Evolutionary conservation across 1,140 invertebrate genomes (phyloP).

Genomic region (Procambarus clarkii): DNA sequence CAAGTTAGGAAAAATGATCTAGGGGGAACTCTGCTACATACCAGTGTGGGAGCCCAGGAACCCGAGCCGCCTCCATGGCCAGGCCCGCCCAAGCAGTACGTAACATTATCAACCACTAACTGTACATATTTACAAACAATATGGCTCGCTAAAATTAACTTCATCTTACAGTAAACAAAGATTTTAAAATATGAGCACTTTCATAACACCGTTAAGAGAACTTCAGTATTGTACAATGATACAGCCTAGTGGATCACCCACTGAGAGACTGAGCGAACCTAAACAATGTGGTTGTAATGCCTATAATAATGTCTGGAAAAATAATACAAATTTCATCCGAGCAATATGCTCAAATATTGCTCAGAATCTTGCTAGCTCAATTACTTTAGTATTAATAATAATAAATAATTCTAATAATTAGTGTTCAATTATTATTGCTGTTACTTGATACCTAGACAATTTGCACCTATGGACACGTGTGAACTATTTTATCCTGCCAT

Average conservation of each 20-base stretch:
- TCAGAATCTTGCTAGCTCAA: neutral
- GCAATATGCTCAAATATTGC: neutral
- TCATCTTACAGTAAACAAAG: neutral
- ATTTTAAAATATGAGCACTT: neutral
- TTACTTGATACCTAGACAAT: constrained; percentile 10
- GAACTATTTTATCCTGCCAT: constrained; percentile 3
- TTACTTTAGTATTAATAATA: neutral
- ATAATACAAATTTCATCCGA: neutral
- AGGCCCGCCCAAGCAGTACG: neutral
- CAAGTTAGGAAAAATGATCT: neutral
- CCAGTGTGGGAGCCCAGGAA: neutral
- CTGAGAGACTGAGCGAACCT: neutral
- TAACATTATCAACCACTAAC: neutral
- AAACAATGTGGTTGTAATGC: neutral
- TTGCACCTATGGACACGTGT: constrained; percentile 2
- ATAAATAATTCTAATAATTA: neutral
- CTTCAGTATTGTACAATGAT: neutral
- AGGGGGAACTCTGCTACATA: neutral
- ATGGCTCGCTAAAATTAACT: neutral
- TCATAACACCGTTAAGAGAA: neutral
- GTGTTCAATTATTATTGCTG: constrained; percentile 31
- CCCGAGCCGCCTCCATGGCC: neutral
- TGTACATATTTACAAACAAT: constrained; percentile 46
- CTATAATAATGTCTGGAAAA: neutral
- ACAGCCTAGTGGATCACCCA: neutral